phyloP scores from a whole-genome alignment of 37 sponge, comb jelly and placozoan genomes.

The Eunapius fragilis region DNA sequence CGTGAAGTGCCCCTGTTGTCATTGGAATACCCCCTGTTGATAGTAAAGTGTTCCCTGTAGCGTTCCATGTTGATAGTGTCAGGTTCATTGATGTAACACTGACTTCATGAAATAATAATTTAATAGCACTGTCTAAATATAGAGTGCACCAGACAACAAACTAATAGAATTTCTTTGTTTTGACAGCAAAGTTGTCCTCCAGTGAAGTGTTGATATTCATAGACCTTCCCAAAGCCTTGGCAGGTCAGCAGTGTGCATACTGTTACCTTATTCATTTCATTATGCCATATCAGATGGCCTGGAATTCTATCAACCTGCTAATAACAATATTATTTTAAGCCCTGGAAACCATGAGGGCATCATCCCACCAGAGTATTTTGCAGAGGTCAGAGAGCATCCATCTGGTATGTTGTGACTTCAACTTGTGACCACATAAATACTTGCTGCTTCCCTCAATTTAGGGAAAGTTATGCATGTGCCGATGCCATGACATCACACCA shows the following conservation, averaged over 20 bases:
- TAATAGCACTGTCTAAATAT: too few species aligned
- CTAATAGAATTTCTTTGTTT: too few species aligned
- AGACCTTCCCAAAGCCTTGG: constrained; percentile 80
- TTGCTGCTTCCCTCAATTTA: not conserved
- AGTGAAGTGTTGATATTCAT: constrained; percentile 90
- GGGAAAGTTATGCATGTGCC: not conserved
- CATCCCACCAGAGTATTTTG: constrained; percentile 82
- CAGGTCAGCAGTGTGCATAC: constrained; percentile 55
- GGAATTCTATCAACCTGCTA: constrained; percentile 78
- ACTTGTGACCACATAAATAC: not conserved
- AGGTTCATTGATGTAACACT: too few species aligned
- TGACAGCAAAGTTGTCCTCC: constrained; percentile 83
- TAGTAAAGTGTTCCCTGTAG: too few species aligned
- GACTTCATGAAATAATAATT: too few species aligned
- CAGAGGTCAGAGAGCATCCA: constrained; percentile 14
- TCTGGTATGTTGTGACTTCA: not conserved
- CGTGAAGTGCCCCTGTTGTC: too few species aligned
- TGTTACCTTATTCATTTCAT: not conserved
- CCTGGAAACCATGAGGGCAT: constrained; percentile 86
- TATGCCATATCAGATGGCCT: constrained; percentile 81
- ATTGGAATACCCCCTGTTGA: too few species aligned
- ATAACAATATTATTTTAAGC: constrained; percentile 91
- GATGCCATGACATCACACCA: too few species aligned
- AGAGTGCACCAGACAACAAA: too few species aligned
- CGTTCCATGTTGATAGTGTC: too few species aligned